phyloP scores from a whole-genome alignment of 1,140 invertebrate species.

The Heliconius hermathena region DNA sequence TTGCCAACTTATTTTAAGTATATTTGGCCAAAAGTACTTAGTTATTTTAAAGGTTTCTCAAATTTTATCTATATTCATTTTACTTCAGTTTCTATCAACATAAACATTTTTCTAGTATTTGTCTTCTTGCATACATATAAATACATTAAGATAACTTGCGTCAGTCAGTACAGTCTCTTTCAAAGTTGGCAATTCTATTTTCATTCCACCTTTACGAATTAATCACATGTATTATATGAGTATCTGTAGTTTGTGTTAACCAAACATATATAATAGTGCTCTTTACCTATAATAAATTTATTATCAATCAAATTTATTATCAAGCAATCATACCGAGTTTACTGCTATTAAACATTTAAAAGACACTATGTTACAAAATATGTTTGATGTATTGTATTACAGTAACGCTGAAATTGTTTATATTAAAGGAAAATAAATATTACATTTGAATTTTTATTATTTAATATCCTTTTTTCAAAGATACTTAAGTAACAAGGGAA shows the following conservation, averaged over 20 bases:
- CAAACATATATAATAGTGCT: slow-evolving; percentile 46
- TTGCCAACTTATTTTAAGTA: slow-evolving; percentile 20
- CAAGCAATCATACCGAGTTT: slow-evolving; percentile 19
- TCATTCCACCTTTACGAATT: slow-evolving; percentile 39
- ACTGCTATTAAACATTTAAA: slow-evolving; percentile 34
- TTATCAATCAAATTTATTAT: too few relatives aligned
- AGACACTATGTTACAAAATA: slow-evolving; percentile 23
- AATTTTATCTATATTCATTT: too few relatives aligned
- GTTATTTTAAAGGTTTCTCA: neutral
- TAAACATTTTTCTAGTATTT: neutral
- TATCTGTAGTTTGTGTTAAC: slow-evolving; percentile 44
- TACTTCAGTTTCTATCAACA: neutral
- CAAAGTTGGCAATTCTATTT: slow-evolving; percentile 26
- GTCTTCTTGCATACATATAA: neutral
- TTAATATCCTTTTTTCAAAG: neutral
- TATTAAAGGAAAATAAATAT: slow-evolving; percentile 39
- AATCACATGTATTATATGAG: slow-evolving; percentile 39
- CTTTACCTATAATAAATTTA: slow-evolving; percentile 46
- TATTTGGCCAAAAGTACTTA: slow-evolving; percentile 8
- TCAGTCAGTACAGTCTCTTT: neutral
- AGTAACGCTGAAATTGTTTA: slow-evolving; percentile 34
- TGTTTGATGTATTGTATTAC: slow-evolving; percentile 28
- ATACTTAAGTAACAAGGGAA: too few relatives aligned
- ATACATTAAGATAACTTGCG: neutral
- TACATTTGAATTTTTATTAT: neutral